Base-by-base conservation (phyloP, 2,113 vertebrate genomes). In the Tetraodon nigroviridis region DNA sequence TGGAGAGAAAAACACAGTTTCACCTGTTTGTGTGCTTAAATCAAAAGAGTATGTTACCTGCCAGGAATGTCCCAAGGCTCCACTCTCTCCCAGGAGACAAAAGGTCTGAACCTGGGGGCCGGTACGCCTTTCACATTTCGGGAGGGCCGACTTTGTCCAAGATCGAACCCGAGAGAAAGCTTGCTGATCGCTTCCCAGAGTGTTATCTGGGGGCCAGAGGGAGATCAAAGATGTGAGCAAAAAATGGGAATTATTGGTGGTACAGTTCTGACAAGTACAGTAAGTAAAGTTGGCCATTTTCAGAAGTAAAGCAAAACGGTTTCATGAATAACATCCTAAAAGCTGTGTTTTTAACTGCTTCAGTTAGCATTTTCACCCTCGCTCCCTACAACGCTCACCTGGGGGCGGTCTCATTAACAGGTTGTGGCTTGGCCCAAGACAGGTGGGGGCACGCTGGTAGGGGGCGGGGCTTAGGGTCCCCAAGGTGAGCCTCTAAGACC, bases 181-280 rank as follows among this genome's bases (percentile, higher is more conserved):
- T 99, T 99, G n/a, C 58, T 98, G 97, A 85, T 98, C n/a, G 96
- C 82, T 99, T 99, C 97, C 97, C 97, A 99, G 69, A 99, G 92
- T n/a, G 80, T 98, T 98, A 88, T n/a, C 97, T 98, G 67, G 51
- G 51, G 58, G 24, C 0, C 1, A 58, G n/a, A 20, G 41, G 0
- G 14, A 12, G 12, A 16, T n/a, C 19, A 24, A 12, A 32, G 32
- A 49, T n/a, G 1, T 59, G 10, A 24, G 2, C 16, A 20, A 21
- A n/a, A 17, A 16, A 29, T 2, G 54, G 2, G 16, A 32, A 55
- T 27, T 27, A 27, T 27, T 27, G 24, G 24, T 27, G 24, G 24
- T 2, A 6, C 24, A 27, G 7, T 27, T 27, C 24, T 6, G 7
- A 27, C 24, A 5, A 6, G 4, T 27, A 6, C 1, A 6, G 4